These are phyloP conservation scores for Ataeniobius toweri DNA, from an alignment of 2,797 vertebrate genomes.

Conservation along the genomic window DNA sequence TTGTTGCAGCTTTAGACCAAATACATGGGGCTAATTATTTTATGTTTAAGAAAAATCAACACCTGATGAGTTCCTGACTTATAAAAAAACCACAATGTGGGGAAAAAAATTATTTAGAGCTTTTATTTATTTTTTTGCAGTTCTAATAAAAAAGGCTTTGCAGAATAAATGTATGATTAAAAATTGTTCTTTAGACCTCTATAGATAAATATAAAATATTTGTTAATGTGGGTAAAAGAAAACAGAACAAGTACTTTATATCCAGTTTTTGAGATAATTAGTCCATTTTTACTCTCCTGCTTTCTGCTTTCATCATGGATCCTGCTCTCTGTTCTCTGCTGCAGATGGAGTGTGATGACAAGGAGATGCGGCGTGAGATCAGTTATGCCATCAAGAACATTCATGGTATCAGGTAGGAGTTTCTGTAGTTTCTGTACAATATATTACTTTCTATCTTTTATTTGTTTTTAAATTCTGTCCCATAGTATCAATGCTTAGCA, in stretches of 20 bases:
- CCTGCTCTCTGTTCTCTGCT: constrained; percentile 4
- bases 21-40: not conserved
- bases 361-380: constrained; percentile 95
- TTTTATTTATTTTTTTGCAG: not conserved
- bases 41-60: not conserved
- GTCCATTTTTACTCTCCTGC: not conserved
- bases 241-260: not conserved
- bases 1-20: not conserved
- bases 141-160: not conserved
- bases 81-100: too few species aligned
- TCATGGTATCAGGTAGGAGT: constrained; percentile 89
- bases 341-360: constrained; percentile 97
- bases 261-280: not conserved
- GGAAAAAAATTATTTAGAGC: not conserved
- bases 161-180: not conserved
- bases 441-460: not conserved
- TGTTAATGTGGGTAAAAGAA: not conserved
- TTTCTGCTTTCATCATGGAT: not conserved
- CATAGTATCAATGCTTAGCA: not conserved
- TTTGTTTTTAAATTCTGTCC: not conserved
- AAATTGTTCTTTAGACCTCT: not conserved
- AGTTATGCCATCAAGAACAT: constrained; percentile 99
- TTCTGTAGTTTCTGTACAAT: not conserved
- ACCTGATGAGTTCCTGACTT: not conserved
- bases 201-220: not conserved